Percentiles rank a stretch among this genome's conserved stretches.
Conservation (phyloP, 2,888 invertebrate species). For the Leptinotarsa haldemani region DNA sequence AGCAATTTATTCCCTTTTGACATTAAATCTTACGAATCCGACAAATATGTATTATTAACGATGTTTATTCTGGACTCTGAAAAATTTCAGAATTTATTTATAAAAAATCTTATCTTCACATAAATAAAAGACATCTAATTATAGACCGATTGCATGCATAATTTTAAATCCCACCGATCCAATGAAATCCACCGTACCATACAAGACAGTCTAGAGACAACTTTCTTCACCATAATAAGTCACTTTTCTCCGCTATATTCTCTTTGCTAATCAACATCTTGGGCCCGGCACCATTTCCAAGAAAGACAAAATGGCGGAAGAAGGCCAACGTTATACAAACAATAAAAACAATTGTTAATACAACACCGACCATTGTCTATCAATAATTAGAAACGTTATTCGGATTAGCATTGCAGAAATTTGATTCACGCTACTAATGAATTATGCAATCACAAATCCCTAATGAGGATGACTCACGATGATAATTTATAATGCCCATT, state of each 20-base stretch:
- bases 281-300: conserved; percentile 27
- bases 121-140: not conserved
- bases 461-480: conserved; percentile 29
- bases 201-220: not conserved
- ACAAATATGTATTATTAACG: no score
- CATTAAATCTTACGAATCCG: no score
- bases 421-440: conserved; percentile 29
- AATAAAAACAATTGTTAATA: conserved; percentile 21
- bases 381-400: conserved; percentile 22
- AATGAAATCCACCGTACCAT: not conserved
- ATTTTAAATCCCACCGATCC: not conserved
- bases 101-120: no score
- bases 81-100: no score
- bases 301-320: conserved; percentile 25
- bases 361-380: conserved; percentile 24
- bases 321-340: conserved; percentile 22
- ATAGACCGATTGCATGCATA: not conserved
- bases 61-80: no score
- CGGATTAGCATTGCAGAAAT: conserved; percentile 29
- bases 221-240: not conserved
- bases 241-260: conserved; percentile 13
- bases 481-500: conserved; percentile 27
- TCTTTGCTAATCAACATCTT: not conserved
- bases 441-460: conserved; percentile 29
- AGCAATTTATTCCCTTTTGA: no score